Evolutionary conservation across 1,140 invertebrate species (phyloP).

Genomic region (Zaprionus inermis): DNA sequence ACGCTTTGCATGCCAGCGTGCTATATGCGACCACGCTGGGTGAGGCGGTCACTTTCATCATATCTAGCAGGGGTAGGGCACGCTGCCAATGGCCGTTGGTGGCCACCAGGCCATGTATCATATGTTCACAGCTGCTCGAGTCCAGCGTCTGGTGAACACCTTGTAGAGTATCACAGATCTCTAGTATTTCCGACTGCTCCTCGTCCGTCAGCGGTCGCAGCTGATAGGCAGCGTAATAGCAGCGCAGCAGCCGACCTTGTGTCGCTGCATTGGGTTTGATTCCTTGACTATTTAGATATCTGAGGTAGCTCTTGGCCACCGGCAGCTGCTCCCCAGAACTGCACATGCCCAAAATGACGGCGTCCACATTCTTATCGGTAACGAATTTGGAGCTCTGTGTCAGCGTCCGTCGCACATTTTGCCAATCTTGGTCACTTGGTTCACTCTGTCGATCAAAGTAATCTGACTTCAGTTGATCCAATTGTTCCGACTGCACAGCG

Average conservation of each 20-base stretch:
- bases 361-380: constrained; percentile 86
- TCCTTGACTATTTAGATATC: constrained; percentile 85
- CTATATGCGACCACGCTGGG: constrained; percentile 65
- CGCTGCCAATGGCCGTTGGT: constrained; percentile 87
- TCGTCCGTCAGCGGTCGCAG: constrained; percentile 77
- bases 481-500: constrained; percentile 45
- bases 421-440: constrained; percentile 59
- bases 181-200: constrained; percentile 86
- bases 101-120: constrained; percentile 86
- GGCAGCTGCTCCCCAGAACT: constrained; percentile 80
- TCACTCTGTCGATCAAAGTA: constrained; percentile 45
- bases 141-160: constrained; percentile 87
- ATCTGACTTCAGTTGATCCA: constrained; percentile 54
- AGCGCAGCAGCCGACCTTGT: constrained; percentile 85
- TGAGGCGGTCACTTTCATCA: constrained; percentile 85
- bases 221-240: constrained; percentile 84
- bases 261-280: constrained; percentile 85
- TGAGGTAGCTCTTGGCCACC: constrained; percentile 86
- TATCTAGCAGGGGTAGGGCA: constrained; percentile 86
- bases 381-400: constrained; percentile 68
- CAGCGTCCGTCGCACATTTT: constrained; percentile 43
- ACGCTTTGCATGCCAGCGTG: constrained; percentile 64
- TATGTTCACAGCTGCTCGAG: constrained; percentile 85
- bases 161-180: constrained; percentile 85
- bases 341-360: constrained; percentile 85